These are phyloP conservation scores for Meloidogyne floridensis DNA, from an alignment of 1,140 invertebrate species.

Conservation along the genomic window DNA sequence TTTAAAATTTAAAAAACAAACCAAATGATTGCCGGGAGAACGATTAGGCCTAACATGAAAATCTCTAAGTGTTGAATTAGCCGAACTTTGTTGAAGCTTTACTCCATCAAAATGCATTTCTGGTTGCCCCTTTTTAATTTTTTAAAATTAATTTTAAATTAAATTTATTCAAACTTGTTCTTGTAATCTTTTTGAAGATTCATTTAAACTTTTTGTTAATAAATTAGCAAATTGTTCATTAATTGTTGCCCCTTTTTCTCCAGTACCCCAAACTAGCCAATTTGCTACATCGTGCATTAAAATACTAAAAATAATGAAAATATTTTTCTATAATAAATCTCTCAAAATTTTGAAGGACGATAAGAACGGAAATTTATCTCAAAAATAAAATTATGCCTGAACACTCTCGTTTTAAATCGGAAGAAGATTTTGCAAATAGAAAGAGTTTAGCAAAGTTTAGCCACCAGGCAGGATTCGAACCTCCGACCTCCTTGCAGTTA, in stretches of 20 bases:
- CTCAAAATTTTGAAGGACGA: too few relatives aligned
- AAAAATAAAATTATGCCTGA: too few relatives aligned
- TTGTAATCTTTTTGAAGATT: background rate
- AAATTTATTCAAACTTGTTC: background rate
- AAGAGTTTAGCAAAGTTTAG: too few relatives aligned
- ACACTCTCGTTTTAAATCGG: too few relatives aligned
- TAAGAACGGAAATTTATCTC: too few relatives aligned
- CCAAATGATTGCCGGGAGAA: background rate
- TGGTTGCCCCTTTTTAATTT: background rate
- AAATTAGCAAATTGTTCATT: conserved; percentile 1
- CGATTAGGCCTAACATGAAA: background rate
- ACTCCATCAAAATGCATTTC: background rate
- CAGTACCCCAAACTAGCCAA: conserved; percentile 4
- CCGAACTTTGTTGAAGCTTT: background rate
- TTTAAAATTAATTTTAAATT: background rate
- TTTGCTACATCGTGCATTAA: background rate
- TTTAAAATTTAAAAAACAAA: background rate
- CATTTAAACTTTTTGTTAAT: conserved; percentile 9
- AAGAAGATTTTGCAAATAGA: too few relatives aligned
- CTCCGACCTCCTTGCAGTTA: too few relatives aligned
- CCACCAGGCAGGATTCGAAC: too few relatives aligned
- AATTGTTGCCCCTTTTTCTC: background rate
- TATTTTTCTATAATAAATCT: too few relatives aligned
- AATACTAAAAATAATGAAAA: background rate
- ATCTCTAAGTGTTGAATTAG: background rate